These are phyloP conservation scores for Harlomillsia oculata DNA, from an alignment of 1,140 invertebrate genomes.

Conservation along the genomic window DNA sequence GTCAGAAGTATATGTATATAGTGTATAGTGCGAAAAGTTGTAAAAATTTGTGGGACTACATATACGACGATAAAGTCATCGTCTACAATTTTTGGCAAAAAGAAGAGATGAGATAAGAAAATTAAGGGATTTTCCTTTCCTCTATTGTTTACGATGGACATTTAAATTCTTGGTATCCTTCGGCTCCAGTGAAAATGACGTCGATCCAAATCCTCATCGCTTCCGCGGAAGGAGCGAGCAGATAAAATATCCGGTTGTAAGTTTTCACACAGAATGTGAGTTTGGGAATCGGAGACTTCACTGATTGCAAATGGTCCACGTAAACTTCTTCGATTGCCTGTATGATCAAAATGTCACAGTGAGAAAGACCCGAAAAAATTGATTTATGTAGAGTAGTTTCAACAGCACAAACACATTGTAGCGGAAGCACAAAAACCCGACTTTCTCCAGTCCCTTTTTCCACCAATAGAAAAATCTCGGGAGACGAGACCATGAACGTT, in stretches of 20 bases:
- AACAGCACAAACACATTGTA: neutral
- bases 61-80: too few relatives aligned
- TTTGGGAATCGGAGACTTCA: slow-evolving; percentile 80
- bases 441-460: too few relatives aligned
- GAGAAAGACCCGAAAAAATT: slow-evolving; percentile 23
- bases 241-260: slow-evolving; percentile 71
- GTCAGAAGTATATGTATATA: too few relatives aligned
- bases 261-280: slow-evolving; percentile 96
- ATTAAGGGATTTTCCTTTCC: too few relatives aligned
- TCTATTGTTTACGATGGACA: slow-evolving; percentile 38
- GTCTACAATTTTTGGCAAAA: too few relatives aligned
- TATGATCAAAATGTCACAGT: slow-evolving; percentile 36
- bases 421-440: neutral
- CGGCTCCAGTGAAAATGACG: slow-evolving; percentile 80
- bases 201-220: slow-evolving; percentile 96
- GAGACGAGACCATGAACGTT: too few relatives aligned
- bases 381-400: slow-evolving; percentile 24
- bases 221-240: slow-evolving; percentile 87
- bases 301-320: slow-evolving; percentile 84
- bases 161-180: slow-evolving; percentile 68
- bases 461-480: too few relatives aligned
- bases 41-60: too few relatives aligned
- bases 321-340: slow-evolving; percentile 96
- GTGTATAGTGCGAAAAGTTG: too few relatives aligned
- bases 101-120: slow-evolving; percentile 10